These are phyloP conservation scores for Etia nguti DNA, from an alignment of 2,113 vertebrate species.

Conservation along the genomic window DNA sequence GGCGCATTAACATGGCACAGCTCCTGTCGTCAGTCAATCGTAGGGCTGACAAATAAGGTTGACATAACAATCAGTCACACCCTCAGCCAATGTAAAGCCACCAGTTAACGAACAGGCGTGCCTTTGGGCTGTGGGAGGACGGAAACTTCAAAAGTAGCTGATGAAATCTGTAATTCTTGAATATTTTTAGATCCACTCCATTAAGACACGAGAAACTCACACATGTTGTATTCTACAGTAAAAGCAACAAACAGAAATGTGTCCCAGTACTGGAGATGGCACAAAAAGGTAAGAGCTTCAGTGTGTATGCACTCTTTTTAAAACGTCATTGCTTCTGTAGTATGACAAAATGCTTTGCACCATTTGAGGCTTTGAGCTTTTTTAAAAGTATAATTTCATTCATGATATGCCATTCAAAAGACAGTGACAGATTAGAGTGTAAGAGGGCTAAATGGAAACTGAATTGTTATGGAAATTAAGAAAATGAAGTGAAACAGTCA, in stretches of 20 bases:
- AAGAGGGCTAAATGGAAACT: not conserved
- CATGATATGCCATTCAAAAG: not conserved
- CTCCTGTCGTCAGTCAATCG: not conserved
- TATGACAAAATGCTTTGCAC: not conserved
- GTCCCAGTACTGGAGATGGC: not conserved
- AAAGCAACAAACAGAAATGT: not conserved
- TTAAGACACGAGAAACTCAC: not conserved
- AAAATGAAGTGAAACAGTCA: not conserved
- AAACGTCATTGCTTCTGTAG: not conserved
- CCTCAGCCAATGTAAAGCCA: not conserved
- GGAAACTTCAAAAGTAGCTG: not conserved
- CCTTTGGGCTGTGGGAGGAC: not conserved
- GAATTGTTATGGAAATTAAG: not conserved
- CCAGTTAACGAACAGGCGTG: not conserved
- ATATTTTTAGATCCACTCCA: not conserved
- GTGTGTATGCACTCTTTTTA: not conserved
- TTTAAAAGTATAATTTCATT: not conserved
- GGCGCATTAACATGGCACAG: not conserved
- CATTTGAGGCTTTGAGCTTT: not conserved
- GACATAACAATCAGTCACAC: not conserved
- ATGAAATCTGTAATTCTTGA: not conserved
- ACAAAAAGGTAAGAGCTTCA: not conserved
- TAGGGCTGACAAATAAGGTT: accelerated
- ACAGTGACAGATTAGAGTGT: not conserved
- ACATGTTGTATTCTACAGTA: not conserved